A percentile compares a stretch with the other conserved stretches of the same genome.
Evolutionary conservation across 1,140 invertebrate genomes (phyloP).

Genomic region (Brevipalpus yothersi): DNA sequence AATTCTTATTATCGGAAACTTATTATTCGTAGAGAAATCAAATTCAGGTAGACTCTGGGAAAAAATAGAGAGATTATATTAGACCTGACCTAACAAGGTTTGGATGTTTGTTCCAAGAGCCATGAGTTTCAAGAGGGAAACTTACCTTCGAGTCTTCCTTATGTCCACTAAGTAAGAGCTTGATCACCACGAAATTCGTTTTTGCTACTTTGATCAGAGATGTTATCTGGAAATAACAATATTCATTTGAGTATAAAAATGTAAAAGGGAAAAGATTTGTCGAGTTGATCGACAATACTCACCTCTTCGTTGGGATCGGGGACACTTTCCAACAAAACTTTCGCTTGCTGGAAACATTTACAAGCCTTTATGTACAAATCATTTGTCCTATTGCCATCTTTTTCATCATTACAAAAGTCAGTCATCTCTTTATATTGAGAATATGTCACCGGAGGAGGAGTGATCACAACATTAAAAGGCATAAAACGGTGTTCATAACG

Average conservation of each 20-base stretch:
- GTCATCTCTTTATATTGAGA: constrained; percentile 49
- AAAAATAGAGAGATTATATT: constrained; percentile 14
- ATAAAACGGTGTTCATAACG: constrained; percentile 79
- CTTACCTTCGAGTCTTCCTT: constrained; percentile 42
- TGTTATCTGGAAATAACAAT: constrained; percentile 34
- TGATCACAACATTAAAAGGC: constrained; percentile 57
- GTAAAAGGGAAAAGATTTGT: neutral
- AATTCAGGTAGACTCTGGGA: constrained; percentile 42
- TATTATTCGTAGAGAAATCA: constrained; percentile 60
- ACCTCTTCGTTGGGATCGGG: constrained; percentile 52
- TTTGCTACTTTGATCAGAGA: constrained; percentile 65
- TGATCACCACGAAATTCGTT: constrained; percentile 82
- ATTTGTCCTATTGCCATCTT: constrained; percentile 16
- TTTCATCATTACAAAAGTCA: constrained; percentile 24
- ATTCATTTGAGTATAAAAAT: no score
- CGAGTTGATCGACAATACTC: constrained; percentile 13
- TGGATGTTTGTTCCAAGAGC: neutral
- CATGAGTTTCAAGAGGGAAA: neutral
- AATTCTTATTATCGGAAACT: constrained; percentile 61
- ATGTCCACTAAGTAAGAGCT: constrained; percentile 65
- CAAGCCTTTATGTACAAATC: constrained; percentile 51
- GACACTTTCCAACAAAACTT: constrained; percentile 52
- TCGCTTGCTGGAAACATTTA: constrained; percentile 72
- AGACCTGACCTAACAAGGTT: neutral
- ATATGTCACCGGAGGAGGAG: constrained; percentile 69